Conservation (phyloP, 23 tunicate genomes). For the Oikopleura albicans region DNA sequence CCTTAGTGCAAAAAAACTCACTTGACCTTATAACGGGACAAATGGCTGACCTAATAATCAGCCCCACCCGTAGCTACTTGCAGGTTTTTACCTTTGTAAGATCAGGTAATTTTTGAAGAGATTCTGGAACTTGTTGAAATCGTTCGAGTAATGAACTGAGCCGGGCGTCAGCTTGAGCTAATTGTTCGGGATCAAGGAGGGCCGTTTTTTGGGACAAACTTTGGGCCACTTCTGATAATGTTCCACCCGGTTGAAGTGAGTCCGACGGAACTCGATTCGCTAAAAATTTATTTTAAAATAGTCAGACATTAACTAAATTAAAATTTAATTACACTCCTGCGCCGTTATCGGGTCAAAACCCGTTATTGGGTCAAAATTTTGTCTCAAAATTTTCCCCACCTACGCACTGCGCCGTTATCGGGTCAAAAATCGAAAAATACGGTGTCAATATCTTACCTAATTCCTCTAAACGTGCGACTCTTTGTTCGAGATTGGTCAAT, state of each 20-base stretch:
- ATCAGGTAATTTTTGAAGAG: constrained; percentile 9
- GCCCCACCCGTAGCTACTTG: too few relatives aligned
- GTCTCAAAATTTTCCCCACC: too few relatives aligned
- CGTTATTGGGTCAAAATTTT: too few relatives aligned
- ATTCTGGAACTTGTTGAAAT: neutral
- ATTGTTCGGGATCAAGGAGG: neutral
- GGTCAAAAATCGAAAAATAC: too few relatives aligned
- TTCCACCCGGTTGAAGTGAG: neutral
- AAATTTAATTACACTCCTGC: too few relatives aligned
- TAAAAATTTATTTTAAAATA: neutral
- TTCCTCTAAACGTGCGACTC: neutral
- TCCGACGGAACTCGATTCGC: neutral
- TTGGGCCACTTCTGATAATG: neutral
- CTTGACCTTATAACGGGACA: too few relatives aligned
- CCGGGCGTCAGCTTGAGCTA: neutral
- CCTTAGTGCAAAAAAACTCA: too few relatives aligned
- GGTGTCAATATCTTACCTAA: too few relatives aligned
- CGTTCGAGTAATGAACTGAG: neutral
- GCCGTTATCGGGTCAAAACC: too few relatives aligned
- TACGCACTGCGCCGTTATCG: too few relatives aligned
- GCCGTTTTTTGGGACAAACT: neutral
- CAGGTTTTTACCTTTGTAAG: neutral
- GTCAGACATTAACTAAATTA: too few relatives aligned
- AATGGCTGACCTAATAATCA: too few relatives aligned
- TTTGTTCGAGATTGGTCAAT: neutral